Conservation (phyloP, 1,140 invertebrate species). For the Habropoda laboriosa region DNA sequence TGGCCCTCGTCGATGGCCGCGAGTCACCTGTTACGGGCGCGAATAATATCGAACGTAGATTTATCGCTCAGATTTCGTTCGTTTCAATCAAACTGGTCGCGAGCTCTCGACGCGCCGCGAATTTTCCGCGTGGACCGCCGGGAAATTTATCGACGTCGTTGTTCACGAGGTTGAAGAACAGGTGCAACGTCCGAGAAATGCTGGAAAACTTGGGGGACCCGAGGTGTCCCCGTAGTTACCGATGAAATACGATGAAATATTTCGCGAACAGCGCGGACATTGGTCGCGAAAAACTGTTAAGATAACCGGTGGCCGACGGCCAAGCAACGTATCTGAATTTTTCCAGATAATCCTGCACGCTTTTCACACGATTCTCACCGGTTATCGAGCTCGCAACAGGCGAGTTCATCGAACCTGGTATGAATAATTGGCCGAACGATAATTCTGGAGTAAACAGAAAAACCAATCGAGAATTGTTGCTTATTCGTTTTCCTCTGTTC, state of each 20-base stretch:
- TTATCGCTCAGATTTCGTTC: neutral
- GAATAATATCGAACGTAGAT: constrained; percentile 24
- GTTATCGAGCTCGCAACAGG: neutral
- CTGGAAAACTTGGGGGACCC: neutral
- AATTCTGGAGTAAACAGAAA: too few relatives aligned
- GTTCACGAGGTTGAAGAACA: neutral
- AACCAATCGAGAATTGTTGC: too few relatives aligned
- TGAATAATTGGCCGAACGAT: too few relatives aligned
- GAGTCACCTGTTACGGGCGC: constrained; percentile 32
- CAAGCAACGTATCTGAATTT: neutral
- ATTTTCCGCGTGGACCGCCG: neutral
- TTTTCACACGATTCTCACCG: neutral
- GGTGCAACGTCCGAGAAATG: neutral
- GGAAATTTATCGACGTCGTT: neutral
- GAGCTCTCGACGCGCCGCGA: neutral
- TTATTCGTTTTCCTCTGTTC: too few relatives aligned
- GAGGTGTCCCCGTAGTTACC: too few relatives aligned
- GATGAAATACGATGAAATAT: neutral
- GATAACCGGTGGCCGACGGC: neutral
- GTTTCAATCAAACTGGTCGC: neutral
- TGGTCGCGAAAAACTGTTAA: too few relatives aligned
- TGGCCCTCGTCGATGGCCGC: neutral
- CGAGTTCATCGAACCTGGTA: too few relatives aligned
- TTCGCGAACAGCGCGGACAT: neutral
- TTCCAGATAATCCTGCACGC: neutral